Evolutionary conservation across 2,888 invertebrate species (phyloP).

Genomic region (Dicyrtoma fusca): DNA sequence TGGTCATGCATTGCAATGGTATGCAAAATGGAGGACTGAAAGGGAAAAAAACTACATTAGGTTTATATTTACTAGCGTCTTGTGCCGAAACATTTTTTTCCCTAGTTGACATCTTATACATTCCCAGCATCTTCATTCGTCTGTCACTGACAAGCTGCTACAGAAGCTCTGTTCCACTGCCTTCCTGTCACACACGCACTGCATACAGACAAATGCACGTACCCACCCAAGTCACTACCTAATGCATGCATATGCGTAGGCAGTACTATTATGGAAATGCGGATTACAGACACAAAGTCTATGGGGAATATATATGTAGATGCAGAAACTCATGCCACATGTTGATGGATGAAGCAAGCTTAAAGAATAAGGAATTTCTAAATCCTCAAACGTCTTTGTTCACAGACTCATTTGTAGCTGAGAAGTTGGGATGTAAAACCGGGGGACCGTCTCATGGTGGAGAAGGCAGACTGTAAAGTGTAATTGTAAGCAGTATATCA

Average conservation of each 20-base stretch:
- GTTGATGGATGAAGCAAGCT: slow-evolving; percentile 20
- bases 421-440: not conserved
- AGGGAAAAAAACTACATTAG: not conserved
- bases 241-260: not conserved
- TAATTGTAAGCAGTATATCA: too few species aligned
- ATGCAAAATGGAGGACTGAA: slow-evolving; percentile 1
- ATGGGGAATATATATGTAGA: not conserved
- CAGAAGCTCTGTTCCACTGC: too few species aligned
- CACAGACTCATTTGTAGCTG: not conserved
- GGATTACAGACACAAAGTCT: not conserved
- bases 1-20: slow-evolving; percentile 1
- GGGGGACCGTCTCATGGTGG: too few species aligned
- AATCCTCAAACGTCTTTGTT: slow-evolving; percentile 15
- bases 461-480: too few species aligned
- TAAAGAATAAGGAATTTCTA: slow-evolving; percentile 18
- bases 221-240: not conserved
- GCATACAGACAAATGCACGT: too few species aligned
- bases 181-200: too few species aligned
- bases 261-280: not conserved
- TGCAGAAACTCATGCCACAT: slow-evolving; percentile 21
- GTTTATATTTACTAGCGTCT: slow-evolving; percentile 16
- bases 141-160: not conserved
- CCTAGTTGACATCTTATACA: slow-evolving; percentile 1
- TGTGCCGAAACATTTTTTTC: slow-evolving; percentile 17
- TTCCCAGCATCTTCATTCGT: slow-evolving; percentile 16